These are phyloP conservation scores for Liopterus haemorrhoidalis DNA, from an alignment of 2,888 invertebrate species.

Conservation along the genomic window DNA sequence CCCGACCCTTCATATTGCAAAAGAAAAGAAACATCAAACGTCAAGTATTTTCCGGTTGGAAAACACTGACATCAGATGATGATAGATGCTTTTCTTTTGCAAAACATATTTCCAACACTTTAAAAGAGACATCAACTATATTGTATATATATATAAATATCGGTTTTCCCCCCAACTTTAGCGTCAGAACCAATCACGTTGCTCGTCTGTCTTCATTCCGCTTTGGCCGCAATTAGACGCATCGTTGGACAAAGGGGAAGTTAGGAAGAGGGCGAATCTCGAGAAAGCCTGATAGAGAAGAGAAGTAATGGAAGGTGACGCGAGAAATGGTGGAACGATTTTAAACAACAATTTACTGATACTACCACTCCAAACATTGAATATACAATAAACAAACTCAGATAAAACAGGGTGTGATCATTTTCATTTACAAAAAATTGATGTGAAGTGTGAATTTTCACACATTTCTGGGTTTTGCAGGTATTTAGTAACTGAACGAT, in stretches of 20 bases:
- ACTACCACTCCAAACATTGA: too few species aligned
- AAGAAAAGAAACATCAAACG: constrained; percentile 1
- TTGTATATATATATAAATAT: background rate
- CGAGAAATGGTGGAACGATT: too few species aligned
- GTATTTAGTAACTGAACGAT: too few species aligned
- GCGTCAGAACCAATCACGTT: constrained; percentile 55
- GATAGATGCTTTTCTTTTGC: constrained; percentile 1
- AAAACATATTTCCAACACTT: background rate
- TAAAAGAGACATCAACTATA: background rate
- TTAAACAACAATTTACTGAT: too few species aligned
- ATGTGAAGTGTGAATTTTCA: too few species aligned
- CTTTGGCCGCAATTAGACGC: constrained; percentile 45
- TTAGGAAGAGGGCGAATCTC: constrained; percentile 18
- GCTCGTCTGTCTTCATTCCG: constrained; percentile 61
- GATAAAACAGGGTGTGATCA: too few species aligned
- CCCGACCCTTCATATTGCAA: too few species aligned
- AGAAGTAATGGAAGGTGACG: too few species aligned
- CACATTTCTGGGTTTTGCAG: too few species aligned
- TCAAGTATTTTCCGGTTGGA: background rate
- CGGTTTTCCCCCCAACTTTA: constrained; percentile 3
- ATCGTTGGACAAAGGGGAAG: constrained; percentile 14
- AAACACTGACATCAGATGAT: background rate
- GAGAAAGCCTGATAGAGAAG: constrained; percentile 1
- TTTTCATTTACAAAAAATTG: too few species aligned
- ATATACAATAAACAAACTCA: too few species aligned